A percentile compares a stretch with the other conserved stretches of the same genome.
Evolutionary conservation across 2,888 invertebrate species (phyloP).

Genomic region (Melieria omissa): DNA sequence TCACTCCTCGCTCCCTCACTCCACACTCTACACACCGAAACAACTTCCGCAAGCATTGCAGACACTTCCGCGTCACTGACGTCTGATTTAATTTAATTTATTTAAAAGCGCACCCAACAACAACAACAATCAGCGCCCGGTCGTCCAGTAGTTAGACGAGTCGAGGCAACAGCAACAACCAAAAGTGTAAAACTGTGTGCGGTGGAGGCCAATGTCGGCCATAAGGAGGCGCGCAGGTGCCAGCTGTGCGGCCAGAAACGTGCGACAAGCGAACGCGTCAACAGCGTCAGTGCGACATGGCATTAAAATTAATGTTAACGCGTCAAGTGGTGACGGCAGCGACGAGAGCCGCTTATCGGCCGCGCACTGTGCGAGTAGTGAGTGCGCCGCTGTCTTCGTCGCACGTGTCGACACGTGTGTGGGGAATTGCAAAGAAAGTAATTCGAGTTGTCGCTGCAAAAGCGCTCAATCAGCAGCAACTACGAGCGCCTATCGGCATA

Average conservation of each 20-base stretch:
- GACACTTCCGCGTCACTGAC: slow-evolving; percentile 11
- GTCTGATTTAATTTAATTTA: slow-evolving; percentile 30
- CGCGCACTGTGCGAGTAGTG: too few relatives aligned
- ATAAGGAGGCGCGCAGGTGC: not conserved
- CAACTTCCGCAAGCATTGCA: slow-evolving; percentile 19
- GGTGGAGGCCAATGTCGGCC: not conserved
- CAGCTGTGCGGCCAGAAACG: not conserved
- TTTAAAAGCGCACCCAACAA: slow-evolving; percentile 19
- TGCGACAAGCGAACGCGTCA: not conserved
- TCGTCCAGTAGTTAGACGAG: too few relatives aligned
- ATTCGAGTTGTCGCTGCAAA: too few relatives aligned
- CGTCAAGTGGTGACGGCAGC: slow-evolving; percentile 38
- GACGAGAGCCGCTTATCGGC: too few relatives aligned
- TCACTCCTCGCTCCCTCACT: not conserved
- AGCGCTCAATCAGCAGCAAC: too few relatives aligned
- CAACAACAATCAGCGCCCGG: not conserved
- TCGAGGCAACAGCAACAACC: not conserved
- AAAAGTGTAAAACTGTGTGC: not conserved
- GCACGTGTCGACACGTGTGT: too few relatives aligned
- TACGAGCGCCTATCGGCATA: too few relatives aligned
- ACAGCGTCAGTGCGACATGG: slow-evolving; percentile 16
- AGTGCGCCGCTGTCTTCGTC: too few relatives aligned
- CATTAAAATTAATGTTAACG: slow-evolving; percentile 52
- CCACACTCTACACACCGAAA: not conserved
- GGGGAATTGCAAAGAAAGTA: too few relatives aligned